Evolutionary conservation across 1,140 invertebrate genomes (phyloP).

Genomic region (Drosophila quadrilineata): DNA sequence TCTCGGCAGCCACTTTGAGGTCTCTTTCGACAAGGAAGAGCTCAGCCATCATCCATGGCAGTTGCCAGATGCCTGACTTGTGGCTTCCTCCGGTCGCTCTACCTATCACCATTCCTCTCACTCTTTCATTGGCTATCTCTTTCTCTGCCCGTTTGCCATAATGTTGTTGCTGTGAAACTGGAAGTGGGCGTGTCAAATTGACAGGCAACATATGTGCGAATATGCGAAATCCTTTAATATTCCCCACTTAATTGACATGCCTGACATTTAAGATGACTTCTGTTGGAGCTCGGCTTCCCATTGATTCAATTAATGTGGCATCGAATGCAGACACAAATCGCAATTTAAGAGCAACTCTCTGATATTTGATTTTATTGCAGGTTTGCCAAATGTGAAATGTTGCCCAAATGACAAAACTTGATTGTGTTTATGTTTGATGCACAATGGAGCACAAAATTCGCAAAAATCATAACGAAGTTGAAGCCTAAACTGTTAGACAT

Average conservation of each 20-base stretch:
- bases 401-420: conserved; percentile 15
- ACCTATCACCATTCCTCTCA: no score
- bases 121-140: no score
- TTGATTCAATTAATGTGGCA: conserved; percentile 25
- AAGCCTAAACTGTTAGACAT: no score
- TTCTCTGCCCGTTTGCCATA: no score
- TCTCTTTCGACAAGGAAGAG: conserved; percentile 6
- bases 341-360: not conserved
- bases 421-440: conserved; percentile 25
- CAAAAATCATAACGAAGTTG: not conserved
- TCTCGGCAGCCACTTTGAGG: conserved; percentile 29
- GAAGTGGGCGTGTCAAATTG: conserved; percentile 8
- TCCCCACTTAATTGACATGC: conserved; percentile 53
- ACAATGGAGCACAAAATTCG: not conserved
- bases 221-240: conserved; percentile 27
- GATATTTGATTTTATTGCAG: conserved; percentile 1
- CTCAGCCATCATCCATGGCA: conserved; percentile 1
- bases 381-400: conserved; percentile 14
- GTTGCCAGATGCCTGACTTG: no score
- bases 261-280: conserved; percentile 1
- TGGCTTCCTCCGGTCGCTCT: no score
- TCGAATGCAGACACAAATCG: conserved; percentile 3
- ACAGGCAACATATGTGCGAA: conserved; percentile 11
- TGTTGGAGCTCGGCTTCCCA: conserved; percentile 7
- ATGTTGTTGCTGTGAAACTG: no score